Evolutionary conservation across 2,113 vertebrate genomes (phyloP).

Genomic region (Athene cunicularia): DNA sequence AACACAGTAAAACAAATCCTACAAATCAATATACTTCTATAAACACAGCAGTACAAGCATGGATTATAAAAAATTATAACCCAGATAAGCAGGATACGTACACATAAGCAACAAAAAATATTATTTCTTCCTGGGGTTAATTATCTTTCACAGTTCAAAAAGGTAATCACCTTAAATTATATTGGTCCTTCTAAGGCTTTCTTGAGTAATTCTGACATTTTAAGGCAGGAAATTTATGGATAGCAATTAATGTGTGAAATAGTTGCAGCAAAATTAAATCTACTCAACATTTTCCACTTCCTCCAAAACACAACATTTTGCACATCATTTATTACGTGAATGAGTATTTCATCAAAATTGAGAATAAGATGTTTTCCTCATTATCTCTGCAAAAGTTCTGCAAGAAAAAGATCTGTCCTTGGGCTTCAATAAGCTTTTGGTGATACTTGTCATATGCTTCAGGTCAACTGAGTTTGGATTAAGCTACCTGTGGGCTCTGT

Average conservation of each 20-base stretch:
- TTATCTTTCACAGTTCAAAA: constrained; percentile 26
- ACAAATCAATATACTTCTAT: constrained; percentile 42
- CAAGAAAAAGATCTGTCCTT: not conserved
- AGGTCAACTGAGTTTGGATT: not conserved
- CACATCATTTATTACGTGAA: not conserved
- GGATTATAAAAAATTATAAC: not conserved
- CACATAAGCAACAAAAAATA: constrained; percentile 21
- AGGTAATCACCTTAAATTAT: constrained; percentile 27
- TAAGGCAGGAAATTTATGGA: not conserved
- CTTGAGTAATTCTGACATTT: constrained; percentile 26
- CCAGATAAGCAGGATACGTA: not conserved
- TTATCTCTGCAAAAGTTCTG: not conserved
- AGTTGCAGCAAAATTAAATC: constrained; percentile 20
- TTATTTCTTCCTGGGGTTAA: constrained; percentile 39
- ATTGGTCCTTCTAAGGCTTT: not conserved
- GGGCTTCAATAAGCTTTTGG: not conserved
- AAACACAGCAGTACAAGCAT: not conserved
- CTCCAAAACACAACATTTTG: not conserved
- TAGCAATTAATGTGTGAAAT: not conserved
- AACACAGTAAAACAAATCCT: constrained; percentile 31
- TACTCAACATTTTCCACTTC: not conserved
- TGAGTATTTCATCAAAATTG: constrained; percentile 1
- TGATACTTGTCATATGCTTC: not conserved
- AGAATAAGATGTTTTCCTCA: not conserved
- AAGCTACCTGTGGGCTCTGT: not conserved